Evolutionary conservation across 2,888 invertebrate genomes (phyloP), one percentile per base, ranked within the genome.

Genomic region (Drosophila hawaiiensis): DNA sequence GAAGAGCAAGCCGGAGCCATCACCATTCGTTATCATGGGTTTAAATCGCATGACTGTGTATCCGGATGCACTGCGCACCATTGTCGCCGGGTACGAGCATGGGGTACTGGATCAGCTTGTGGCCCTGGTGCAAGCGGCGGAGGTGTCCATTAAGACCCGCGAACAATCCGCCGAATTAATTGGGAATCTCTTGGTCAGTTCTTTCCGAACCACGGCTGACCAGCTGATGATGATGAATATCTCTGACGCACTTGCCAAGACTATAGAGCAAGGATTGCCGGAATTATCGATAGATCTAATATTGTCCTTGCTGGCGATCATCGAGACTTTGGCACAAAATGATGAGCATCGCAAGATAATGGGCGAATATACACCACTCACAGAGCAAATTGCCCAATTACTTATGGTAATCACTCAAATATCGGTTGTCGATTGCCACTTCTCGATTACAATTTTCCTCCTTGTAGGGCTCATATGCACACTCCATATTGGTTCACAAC

Each of bases 251-350:
- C 5, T 91, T 12, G 77, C 83, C 1, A 25, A 39, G 0, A 78
- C 84, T n/a, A 58, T 92, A n/a, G 43, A 75, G 9, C 84, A 90
- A 66, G 82, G 83, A 0, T 58, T 80, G 37, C 66, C 82, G 0
- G 69, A 79, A 3, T 69, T 87, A 9, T 91, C 92, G 4, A 84
- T 87, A 25, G 92, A 92, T 64, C 64, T 91, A 2, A 59, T 92
- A 14, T 61, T 92, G 2, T 74, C 86, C 0, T 47, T 92, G 9
- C 75, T 92, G 2, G 70, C 73, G 16, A 81, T 91, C 3, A 76
- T 92, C 25, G 92, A 92, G 66, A 83, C 71, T n/a, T 59, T 92
- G 58, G 86, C 90, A 0, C 85, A 76, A 22, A 91, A 91, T 61
- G 77, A 83, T 14, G 91, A 91, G 6, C 89, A 86, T 52, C 83